Percentiles rank a stretch among this genome's conserved stretches.
Evolutionary conservation across 2,113 vertebrate genomes (phyloP).

Genomic region (Tragelaphus scriptus): DNA sequence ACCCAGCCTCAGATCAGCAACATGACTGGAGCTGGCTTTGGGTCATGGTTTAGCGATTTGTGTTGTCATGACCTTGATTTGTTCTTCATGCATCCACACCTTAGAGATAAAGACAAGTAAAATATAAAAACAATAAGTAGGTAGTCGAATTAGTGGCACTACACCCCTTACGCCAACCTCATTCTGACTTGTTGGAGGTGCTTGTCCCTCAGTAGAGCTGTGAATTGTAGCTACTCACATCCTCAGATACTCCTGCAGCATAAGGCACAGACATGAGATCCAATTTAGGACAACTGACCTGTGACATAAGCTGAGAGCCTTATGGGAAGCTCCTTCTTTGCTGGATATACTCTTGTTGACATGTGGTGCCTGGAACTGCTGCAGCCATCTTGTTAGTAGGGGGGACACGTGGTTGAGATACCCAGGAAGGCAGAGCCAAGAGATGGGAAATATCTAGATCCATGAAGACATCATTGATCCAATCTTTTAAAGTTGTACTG

Average conservation of each 20-base stretch:
- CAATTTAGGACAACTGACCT: not conserved
- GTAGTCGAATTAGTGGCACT: not conserved
- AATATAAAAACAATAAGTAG: not conserved
- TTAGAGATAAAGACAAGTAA: not conserved
- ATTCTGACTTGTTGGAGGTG: not conserved
- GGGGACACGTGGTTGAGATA: not conserved
- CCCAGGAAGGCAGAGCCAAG: not conserved
- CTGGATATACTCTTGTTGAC: not conserved
- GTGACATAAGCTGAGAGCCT: not conserved
- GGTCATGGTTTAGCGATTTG: not conserved
- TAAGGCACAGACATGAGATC: not conserved
- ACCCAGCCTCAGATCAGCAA: not conserved
- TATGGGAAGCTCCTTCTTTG: not conserved
- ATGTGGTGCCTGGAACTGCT: not conserved
- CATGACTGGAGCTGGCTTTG: not conserved
- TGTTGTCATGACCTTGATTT: not conserved
- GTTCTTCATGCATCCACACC: not conserved
- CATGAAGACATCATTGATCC: not conserved
- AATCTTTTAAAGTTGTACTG: not conserved
- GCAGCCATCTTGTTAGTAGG: not conserved
- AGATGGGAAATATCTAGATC: not conserved
- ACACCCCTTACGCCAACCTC: not conserved
- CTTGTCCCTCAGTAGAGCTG: not conserved
- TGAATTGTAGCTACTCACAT: not conserved
- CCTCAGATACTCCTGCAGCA: not conserved